These are phyloP conservation scores for Pluvianellus socialis DNA, from an alignment of 2,113 vertebrate species.

Conservation along the genomic window DNA sequence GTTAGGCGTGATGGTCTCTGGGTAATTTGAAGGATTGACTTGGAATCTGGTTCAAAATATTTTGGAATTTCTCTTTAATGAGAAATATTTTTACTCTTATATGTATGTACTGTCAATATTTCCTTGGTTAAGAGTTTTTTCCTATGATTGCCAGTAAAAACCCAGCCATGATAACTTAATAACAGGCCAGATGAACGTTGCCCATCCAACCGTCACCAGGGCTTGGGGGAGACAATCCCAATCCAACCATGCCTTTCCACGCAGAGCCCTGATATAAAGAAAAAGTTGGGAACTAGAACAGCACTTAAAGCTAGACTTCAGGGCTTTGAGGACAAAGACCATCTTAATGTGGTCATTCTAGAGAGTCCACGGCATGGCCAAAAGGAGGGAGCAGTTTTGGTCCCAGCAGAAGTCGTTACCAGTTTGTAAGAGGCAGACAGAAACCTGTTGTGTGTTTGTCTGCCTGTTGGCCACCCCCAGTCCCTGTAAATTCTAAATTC, in stretches of 20 bases:
- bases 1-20: fast-evolving
- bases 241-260: neutral
- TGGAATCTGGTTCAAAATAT: neutral
- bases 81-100: neutral
- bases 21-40: neutral
- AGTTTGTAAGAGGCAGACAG: neutral
- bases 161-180: neutral
- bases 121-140: neutral
- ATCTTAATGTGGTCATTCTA: neutral
- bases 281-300: neutral
- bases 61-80: neutral
- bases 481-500: neutral
- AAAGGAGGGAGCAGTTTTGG: neutral
- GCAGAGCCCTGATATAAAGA: neutral
- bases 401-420: neutral
- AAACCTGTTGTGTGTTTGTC: neutral
- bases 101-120: neutral
- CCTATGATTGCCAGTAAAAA: neutral
- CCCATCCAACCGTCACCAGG: fast-evolving
- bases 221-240: neutral
- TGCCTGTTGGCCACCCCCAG: neutral
- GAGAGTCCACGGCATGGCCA: neutral
- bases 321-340: neutral
- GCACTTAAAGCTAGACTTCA: neutral
- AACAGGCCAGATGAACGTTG: neutral